These are phyloP conservation scores for Dryoscopus gambensis DNA, from an alignment of 2,113 vertebrate species.

Conservation along the genomic window DNA sequence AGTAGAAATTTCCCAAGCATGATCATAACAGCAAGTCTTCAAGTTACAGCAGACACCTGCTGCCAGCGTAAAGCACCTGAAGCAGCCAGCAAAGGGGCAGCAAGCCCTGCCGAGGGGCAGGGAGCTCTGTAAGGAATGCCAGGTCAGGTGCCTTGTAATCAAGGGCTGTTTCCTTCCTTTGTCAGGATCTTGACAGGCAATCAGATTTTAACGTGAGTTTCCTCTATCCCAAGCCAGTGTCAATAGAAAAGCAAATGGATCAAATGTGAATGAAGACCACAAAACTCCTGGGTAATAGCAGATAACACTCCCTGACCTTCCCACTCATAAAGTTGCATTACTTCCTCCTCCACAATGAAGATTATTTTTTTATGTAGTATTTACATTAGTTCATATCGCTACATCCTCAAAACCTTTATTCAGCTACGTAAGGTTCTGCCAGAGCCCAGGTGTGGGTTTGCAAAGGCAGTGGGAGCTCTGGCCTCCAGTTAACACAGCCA, in stretches of 20 bases:
- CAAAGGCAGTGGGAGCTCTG: not conserved
- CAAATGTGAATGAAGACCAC: not conserved
- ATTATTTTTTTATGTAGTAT: constrained; percentile 34
- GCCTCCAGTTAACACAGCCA: not conserved
- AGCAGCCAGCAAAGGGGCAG: not conserved
- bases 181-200: constrained; percentile 7
- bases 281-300: not conserved
- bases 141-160: not conserved
- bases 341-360: constrained; percentile 36
- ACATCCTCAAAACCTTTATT: constrained; percentile 33
- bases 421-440: not conserved
- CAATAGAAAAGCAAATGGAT: constrained; percentile 42
- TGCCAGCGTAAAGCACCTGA: not conserved
- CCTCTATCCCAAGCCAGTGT: constrained; percentile 41
- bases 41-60: too few relatives aligned
- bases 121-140: not conserved
- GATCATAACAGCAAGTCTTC: not conserved
- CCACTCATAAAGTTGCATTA: constrained; percentile 28
- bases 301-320: constrained; percentile 57
- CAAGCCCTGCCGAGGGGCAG: not conserved
- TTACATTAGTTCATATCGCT: constrained; percentile 40
- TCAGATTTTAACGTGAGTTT: constrained; percentile 11
- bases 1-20: not conserved
- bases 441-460: not conserved
- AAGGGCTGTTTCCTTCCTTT: not conserved